Conservation (phyloP, 2,888 invertebrate genomes). For the Auanema sp. region DNA sequence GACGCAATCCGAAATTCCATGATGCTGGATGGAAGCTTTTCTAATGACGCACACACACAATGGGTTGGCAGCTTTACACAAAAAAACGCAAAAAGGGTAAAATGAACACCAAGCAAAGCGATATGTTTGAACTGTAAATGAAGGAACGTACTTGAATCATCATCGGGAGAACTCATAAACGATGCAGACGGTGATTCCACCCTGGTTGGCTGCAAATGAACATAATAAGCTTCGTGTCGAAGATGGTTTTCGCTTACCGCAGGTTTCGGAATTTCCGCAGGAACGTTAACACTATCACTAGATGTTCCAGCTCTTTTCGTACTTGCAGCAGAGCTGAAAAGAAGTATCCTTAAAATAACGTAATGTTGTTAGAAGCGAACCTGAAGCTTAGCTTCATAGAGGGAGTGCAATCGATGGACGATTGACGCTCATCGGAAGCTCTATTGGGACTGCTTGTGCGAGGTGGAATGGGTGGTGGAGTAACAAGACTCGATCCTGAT, state of each 20-base stretch:
- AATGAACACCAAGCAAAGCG: not conserved
- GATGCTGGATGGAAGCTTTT: not conserved
- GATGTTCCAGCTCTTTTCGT: constrained; percentile 28
- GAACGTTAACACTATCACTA: constrained; percentile 20
- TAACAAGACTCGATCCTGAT: constrained; percentile 31
- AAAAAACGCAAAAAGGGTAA: constrained; percentile 3
- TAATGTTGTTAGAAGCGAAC: too few relatives aligned
- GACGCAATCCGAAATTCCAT: not conserved
- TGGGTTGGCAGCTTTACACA: not conserved
- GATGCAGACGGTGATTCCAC: constrained; percentile 31
- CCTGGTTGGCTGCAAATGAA: not conserved
- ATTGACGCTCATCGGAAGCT: not conserved
- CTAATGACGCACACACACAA: not conserved
- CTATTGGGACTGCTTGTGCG: constrained; percentile 20
- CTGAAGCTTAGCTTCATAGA: constrained; percentile 22
- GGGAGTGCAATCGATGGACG: too few relatives aligned
- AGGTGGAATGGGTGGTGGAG: constrained; percentile 33
- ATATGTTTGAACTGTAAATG: not conserved
- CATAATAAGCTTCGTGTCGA: not conserved
- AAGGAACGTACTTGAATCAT: constrained; percentile 55
- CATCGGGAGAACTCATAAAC: constrained; percentile 60
- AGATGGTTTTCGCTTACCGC: not conserved
- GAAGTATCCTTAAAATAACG: not conserved
- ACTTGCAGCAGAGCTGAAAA: constrained; percentile 23
- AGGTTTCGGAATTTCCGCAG: not conserved